Evolutionary conservation across 2,888 invertebrate genomes (phyloP), one percentile per base, ranked within the genome.

Genomic region (Idaea aversata): DNA sequence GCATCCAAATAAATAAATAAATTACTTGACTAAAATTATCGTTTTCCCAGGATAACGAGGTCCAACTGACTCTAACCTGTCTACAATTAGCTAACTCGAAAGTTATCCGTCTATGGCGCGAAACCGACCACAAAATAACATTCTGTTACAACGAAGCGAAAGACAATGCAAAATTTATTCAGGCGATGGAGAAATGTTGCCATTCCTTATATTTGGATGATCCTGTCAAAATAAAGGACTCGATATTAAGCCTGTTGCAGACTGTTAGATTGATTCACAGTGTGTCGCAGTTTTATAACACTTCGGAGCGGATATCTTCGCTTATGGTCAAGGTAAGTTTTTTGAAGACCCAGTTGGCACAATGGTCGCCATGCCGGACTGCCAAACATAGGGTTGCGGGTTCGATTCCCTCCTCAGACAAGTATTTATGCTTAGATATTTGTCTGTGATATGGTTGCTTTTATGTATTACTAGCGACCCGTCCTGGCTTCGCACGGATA

Each of bases 101-200:
- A 80, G 91, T 96, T n/a, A 93, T 97, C 67, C 96, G 95, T 70
- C 93, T 95, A 4, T 98, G 98, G 98, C 94, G 95, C 16, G 96
- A 97, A 61, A 96, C 97, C 0, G 98, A 98, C 82, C 95, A 96
- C 67, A 97, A 98, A 83, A 97, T 99, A 36, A 98, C 97, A 0
- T 98, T 97, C 83, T 98, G 98, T 80, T 98, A 98, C 84, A 98
- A 98, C 81, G 99, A 99, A 85, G 98, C 99, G 0, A 97, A 97
- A 75, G 99, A 99, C 85, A 99, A 98, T 82, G 98, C 98, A 0
- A 98, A 98, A 83, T 99, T 98, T 78, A 97, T 99, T 67, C 91
- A 92, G 71, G 97, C 98, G 0, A 95, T 99, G 94, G 99, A 99
- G 85, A 97, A 97, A 76, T 98, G 98, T 82, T 98, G 98, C 77